Conservation (phyloP, 1,140 invertebrate species). For the Araneus ventricosus region DNA sequence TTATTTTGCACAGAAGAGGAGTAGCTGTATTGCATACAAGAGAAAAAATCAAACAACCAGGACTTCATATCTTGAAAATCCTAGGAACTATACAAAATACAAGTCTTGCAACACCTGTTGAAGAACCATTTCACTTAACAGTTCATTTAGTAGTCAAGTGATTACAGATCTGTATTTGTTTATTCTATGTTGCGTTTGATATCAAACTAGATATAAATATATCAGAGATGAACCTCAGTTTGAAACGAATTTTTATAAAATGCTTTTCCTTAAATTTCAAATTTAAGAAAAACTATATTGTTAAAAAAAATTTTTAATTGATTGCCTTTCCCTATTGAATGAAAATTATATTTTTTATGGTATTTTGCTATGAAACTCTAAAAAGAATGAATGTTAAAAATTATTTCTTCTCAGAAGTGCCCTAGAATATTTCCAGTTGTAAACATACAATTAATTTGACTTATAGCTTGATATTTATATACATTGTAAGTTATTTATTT, state of each 20-base stretch:
- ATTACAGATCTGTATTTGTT: neutral
- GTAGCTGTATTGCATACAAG: conserved; percentile 43
- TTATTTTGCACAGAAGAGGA: conserved; percentile 21
- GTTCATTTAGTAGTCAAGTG: conserved; percentile 67
- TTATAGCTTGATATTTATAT: no score
- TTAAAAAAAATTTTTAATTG: no score
- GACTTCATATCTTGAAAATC: conserved; percentile 61
- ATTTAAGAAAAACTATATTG: neutral
- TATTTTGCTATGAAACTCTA: no score
- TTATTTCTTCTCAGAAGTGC: no score
- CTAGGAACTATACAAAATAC: conserved; percentile 51
- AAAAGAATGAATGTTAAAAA: no score
- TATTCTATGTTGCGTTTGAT: neutral
- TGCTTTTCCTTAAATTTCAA: neutral
- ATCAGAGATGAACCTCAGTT: neutral
- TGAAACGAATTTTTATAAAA: neutral
- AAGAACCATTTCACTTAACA: conserved; percentile 62
- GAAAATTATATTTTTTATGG: no score
- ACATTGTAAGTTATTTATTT: no score
- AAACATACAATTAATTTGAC: no score
- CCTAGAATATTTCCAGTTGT: no score
- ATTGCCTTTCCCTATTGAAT: no score
- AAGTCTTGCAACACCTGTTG: neutral
- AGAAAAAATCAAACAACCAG: conserved; percentile 60
- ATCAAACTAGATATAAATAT: neutral